Evolutionary conservation across 2,797 vertebrate species (phyloP), one percentile per base, ranked within the genome.

Genomic region (Denticeps clupeoides): DNA sequence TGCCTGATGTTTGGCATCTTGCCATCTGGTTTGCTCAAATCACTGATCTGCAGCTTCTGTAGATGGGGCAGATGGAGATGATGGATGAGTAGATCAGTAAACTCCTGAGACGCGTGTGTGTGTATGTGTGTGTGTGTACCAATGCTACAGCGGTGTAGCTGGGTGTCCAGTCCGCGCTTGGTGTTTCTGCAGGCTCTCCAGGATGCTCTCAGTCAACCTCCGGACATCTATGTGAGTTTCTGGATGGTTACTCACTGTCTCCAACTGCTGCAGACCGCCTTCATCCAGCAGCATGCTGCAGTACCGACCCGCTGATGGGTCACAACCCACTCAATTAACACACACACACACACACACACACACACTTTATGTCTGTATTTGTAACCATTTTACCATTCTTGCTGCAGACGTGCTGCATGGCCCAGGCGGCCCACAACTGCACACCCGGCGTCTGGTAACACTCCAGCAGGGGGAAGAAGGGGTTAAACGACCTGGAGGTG

Each of bases 331-430:
- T 1, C 2, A 3, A 26, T 9, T 25, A 4, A 8, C 7, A 26
- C 25, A 26, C 25, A 42, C 21, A 26, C 5, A 12, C 28, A 31
- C n/a, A 13, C 3, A 15, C 13, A 24, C 19, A 35, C n/a, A 4
- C 6, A n/a, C 4, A 7, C 16, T 13, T 15, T 1, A 10, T 12
- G 7, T 11, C 11, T 15, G 46, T 18, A 26, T 15, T 27, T 23
- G n/a, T 18, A 11, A 23, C 24, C 24, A 16, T 45, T 87, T 65
- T 82, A 99, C 95, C 90, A 33, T 99, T 99, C 78, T 98, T 99
- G 75, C 93, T 98, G 83, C 95, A 99, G 59, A 99, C 95, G 0
- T 99, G 95, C 23, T 97, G 95, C 92, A 99, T 97, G 57, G 95
- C 95, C 95, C 95, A 99, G 31, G 96, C 92, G 18, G 95, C 95